Evolutionary conservation across 2,888 invertebrate species (phyloP).

Genomic region (Lasioglossum malachurum): DNA sequence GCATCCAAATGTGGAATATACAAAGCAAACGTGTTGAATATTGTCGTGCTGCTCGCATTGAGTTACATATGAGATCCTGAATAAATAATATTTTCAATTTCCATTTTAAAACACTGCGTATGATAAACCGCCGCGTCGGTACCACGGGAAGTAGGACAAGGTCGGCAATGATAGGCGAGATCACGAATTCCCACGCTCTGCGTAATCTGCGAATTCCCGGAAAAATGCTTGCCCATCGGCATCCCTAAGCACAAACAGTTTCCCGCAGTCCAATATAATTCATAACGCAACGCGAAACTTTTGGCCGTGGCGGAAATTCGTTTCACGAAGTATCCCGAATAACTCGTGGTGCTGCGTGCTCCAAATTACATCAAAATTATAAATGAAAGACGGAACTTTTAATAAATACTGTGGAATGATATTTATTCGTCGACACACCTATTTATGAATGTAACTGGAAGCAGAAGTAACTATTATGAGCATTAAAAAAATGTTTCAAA

Average conservation of each 20-base stretch:
- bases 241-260: background rate
- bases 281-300: background rate
- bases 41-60: background rate
- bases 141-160: background rate
- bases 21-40: slow-evolving; percentile 9
- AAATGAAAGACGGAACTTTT: background rate
- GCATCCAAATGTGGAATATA: background rate
- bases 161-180: slow-evolving; percentile 17
- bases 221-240: slow-evolving; percentile 6
- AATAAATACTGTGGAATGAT: background rate
- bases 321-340: background rate
- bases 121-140: slow-evolving; percentile 3
- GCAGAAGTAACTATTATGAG: background rate
- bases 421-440: background rate
- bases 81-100: slow-evolving; percentile 17
- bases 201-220: background rate
- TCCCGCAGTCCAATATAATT: background rate
- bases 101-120: slow-evolving; percentile 15
- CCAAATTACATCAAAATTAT: background rate
- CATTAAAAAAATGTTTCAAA: background rate
- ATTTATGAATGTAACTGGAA: background rate
- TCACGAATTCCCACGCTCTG: background rate
- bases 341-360: background rate
- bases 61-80: background rate
- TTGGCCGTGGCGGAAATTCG: background rate